Conservation (phyloP, 2,797 vertebrate genomes). For the Acrocephalus scirpaceus region DNA sequence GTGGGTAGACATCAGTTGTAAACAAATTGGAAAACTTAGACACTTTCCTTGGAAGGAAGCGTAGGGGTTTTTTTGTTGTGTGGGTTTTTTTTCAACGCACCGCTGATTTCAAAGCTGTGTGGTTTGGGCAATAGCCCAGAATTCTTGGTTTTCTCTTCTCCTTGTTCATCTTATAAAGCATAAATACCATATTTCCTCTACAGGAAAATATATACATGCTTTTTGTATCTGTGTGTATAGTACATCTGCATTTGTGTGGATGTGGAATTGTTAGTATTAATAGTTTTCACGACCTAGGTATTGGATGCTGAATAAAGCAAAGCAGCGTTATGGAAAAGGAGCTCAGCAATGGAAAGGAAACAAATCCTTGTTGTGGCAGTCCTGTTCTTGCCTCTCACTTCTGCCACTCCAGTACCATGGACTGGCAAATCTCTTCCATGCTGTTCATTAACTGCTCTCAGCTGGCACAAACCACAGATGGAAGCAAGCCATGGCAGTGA, state of each 20-base stretch:
- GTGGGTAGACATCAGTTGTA: conserved; percentile 64
- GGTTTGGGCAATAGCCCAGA: conserved; percentile 63
- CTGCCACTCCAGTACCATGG: fast-evolving
- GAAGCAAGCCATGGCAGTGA: background rate
- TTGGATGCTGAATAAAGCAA: background rate
- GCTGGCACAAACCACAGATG: background rate
- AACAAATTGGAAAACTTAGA: conserved; percentile 61
- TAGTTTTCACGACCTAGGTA: background rate
- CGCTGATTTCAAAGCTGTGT: conserved; percentile 66
- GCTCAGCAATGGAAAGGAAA: background rate
- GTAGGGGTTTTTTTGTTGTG: background rate
- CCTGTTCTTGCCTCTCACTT: fast-evolving
- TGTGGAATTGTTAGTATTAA: background rate
- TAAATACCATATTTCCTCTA: conserved; percentile 24
- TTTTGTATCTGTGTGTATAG: background rate
- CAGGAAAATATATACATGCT: background rate
- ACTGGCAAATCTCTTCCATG: background rate
- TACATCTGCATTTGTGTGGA: background rate
- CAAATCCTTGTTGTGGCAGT: background rate
- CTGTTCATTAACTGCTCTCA: background rate
- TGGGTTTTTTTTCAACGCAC: background rate
- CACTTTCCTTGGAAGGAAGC: conserved; percentile 53
- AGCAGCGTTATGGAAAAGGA: background rate
- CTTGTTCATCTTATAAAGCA: conserved; percentile 37
- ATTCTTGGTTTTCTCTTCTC: conserved; percentile 47